These are phyloP conservation scores for Glandiceps talaboti DNA, from an alignment of 53 echinoderm and acorn worm species.

Conservation along the genomic window DNA sequence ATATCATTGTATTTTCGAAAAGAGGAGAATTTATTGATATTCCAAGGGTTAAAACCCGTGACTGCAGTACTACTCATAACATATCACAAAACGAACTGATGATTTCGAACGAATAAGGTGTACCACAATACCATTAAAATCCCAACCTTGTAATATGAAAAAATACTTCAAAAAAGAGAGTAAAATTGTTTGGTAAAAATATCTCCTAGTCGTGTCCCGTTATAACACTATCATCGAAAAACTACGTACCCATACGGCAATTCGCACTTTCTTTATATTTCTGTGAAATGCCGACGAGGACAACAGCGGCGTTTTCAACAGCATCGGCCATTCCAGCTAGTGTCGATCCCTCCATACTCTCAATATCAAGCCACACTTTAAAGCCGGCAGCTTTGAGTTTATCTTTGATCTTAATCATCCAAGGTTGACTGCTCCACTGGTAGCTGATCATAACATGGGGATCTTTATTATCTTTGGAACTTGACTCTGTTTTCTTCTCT, in stretches of 20 bases:
- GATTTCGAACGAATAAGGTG: no score
- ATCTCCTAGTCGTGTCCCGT: no score
- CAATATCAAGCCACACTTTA: slow-evolving; percentile 87
- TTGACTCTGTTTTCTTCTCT: background rate
- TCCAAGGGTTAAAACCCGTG: no score
- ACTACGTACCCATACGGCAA: slow-evolving; percentile 82
- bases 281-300: slow-evolving; percentile 80
- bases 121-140: no score
- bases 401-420: slow-evolving; percentile 72
- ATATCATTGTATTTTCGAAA: no score
- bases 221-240: no score
- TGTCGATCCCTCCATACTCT: slow-evolving; percentile 90
- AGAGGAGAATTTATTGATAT: no score
- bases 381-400: slow-evolving; percentile 64
- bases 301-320: slow-evolving; percentile 74
- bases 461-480: background rate
- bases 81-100: no score
- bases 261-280: slow-evolving; percentile 90
- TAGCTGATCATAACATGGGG: slow-evolving; percentile 97
- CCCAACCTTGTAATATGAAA: no score
- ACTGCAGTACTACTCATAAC: no score
- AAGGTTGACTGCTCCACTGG: slow-evolving; percentile 71
- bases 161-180: no score
- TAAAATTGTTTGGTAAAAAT: no score
- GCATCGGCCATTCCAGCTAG: slow-evolving; percentile 88